Evolutionary conservation across 2,888 invertebrate genomes (phyloP).

Genomic region (Melangyna quadrimaculata): DNA sequence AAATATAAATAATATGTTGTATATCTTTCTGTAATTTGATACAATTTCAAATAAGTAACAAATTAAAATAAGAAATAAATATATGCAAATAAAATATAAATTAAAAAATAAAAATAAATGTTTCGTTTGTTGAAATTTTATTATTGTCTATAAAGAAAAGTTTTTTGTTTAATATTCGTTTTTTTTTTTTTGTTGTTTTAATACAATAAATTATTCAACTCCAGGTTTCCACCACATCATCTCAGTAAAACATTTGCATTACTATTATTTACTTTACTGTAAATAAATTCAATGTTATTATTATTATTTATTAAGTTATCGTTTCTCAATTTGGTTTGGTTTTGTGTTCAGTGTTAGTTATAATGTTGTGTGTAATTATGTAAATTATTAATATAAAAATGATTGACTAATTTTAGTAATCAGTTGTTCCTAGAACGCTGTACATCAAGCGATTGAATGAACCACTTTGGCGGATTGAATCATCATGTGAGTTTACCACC

Average conservation of each 20-base stretch:
- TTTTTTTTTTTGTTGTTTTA: slow-evolving; percentile 35
- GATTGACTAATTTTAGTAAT: slow-evolving; percentile 81
- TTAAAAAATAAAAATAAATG: slow-evolving; percentile 28
- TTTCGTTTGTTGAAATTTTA: slow-evolving; percentile 32
- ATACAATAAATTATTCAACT: slow-evolving; percentile 55
- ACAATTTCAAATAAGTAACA: slow-evolving; percentile 27
- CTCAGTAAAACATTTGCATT: slow-evolving; percentile 56
- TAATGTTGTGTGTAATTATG: slow-evolving; percentile 35
- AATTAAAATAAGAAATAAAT: neutral
- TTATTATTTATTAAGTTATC: neutral
- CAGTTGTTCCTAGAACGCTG: slow-evolving; percentile 91
- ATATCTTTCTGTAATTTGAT: slow-evolving; percentile 38
- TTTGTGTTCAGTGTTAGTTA: slow-evolving; percentile 44
- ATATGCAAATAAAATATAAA: slow-evolving; percentile 18
- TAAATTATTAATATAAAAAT: slow-evolving; percentile 32
- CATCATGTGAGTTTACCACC: slow-evolving; percentile 84
- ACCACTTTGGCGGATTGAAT: slow-evolving; percentile 94
- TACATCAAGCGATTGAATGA: slow-evolving; percentile 96
- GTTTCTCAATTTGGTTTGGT: slow-evolving; percentile 24
- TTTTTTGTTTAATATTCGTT: slow-evolving; percentile 45
- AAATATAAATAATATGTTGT: slow-evolving; percentile 39
- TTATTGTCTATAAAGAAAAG: slow-evolving; percentile 35
- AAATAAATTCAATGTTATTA: slow-evolving; percentile 58
- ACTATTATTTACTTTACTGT: slow-evolving; percentile 58
- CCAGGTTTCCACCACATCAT: slow-evolving; percentile 54